Conservation (phyloP, 2,888 invertebrate genomes). For the Sinohyriopsis cumingii region DNA sequence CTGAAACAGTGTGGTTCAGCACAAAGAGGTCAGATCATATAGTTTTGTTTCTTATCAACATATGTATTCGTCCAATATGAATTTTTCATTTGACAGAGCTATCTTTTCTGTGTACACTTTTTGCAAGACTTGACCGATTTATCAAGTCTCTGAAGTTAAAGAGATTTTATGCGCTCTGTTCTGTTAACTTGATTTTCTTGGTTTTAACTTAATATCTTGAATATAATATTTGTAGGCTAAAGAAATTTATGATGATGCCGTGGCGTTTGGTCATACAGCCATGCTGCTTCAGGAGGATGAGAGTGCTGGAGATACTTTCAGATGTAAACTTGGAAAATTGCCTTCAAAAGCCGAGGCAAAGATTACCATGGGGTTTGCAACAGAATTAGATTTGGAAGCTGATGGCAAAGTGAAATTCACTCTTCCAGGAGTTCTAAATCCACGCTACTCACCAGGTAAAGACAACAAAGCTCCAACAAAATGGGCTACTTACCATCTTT, state of each 20-base stretch:
- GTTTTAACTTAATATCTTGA: no score
- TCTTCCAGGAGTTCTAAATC: constrained; percentile 46
- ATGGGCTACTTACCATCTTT: no score
- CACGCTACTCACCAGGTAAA: constrained; percentile 39
- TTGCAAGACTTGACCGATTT: not conserved
- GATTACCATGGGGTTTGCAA: constrained; percentile 44
- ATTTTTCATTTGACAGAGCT: no score
- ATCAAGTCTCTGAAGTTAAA: not conserved
- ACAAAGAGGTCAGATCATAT: no score
- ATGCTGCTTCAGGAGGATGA: constrained; percentile 48
- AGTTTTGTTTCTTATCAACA: no score
- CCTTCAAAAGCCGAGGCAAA: constrained; percentile 38
- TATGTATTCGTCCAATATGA: no score
- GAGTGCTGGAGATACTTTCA: constrained; percentile 47
- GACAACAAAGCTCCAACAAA: no score
- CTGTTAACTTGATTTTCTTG: no score
- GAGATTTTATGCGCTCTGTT: no score
- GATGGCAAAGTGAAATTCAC: constrained; percentile 42
- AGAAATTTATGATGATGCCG: constrained; percentile 48
- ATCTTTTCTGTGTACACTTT: not conserved
- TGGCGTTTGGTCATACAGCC: constrained; percentile 44
- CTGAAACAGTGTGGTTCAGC: no score
- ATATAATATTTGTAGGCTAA: constrained; percentile 33
- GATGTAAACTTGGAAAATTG: constrained; percentile 52
- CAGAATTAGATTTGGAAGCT: constrained; percentile 43